Evolutionary conservation across 1,140 invertebrate genomes (phyloP), one percentile per base, ranked within the genome.

Genomic region (Hylaeus volcanicus): DNA sequence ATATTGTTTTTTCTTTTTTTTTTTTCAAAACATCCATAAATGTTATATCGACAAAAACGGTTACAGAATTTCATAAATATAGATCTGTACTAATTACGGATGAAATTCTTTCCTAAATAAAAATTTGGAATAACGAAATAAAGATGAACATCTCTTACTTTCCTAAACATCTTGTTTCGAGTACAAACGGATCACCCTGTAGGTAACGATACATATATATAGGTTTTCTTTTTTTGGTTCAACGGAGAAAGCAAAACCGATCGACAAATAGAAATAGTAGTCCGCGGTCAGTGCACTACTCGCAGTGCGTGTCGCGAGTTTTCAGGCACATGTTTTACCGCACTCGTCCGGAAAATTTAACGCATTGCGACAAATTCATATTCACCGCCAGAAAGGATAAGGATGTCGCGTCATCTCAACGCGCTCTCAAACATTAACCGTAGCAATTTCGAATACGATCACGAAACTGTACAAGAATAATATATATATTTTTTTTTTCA

Each of bases 221-320:
- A 26, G 26, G 26, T 26, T 26, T 51, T 5, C 55, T n/a, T 63
- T 15, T 48, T 73, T 56, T 73, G 37, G 48, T 61, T 26, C 37
- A 14, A 61, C 15, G 73, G 79, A 75, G 63, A 80, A 80, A 80
- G 79, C 55, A 69, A 79, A 79, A 79, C 41, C 53, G 60, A 73
- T 75, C 64, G 73, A 61, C 79, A 66, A 80, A 80, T 80, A 80
- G 79, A 80, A 80, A 80, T 75, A 61, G 63, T 75, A 63, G 45
- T 43, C 79, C 15, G 56, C 79, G 79, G 79, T 80, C 79, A 80
- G 64, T 80, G 79, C 79, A 80, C 79, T 75, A 68, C 37, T 80
- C 64, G 48, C 74, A 15, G 48, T 64, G 74, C 79, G 43, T 64
- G 66, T 53, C 65, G 45, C 55, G 73, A 41, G 63, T 75, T 80